Evolutionary conservation across 1,140 invertebrate genomes (phyloP), one percentile per base, ranked within the genome.

Genomic region (Planococcus citri): DNA sequence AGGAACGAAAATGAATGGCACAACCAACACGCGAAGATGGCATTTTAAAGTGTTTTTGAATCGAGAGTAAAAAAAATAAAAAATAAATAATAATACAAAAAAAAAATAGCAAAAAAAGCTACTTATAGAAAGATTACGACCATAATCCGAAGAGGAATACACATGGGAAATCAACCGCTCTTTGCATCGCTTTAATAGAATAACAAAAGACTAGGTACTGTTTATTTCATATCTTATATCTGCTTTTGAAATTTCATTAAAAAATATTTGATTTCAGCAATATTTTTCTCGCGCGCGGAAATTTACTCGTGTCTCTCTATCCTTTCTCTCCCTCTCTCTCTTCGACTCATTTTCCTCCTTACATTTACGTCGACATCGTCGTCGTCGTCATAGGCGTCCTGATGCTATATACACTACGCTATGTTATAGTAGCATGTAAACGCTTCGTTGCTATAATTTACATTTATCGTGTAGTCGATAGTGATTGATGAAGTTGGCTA

Each of bases 171-270:
- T 51, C 41, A 51, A 51, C 41, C 41, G 41, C 41, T 14, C 41
- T 51, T 51, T n/a, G 41, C 41, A n/a, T 51, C 17, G 41, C 41
- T 51, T 51, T 51, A 51, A 51, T 51, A 51, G 41, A 51, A 51
- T 51, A 51, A 51, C 41, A 51, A 51, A 51, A 51, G 41, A 51
- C 41, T 51, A n/a, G n/a, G n/a, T n/a, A 51, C 41, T 51, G 41
- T 51, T 51, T 51, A 51, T 51, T 51, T 51, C 41, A 51, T 51
- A 51, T 51, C 41, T 51, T 51, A 51, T 20, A 51, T 51, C 41
- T 51, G 41, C n/a, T 2, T 51, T 20, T 14, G 41, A 51, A 51
- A 51, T 51, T 51, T 4, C 41, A 51, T 51, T 8, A 14, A 51
- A 51, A 51, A 51, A 51, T 51, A 51, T 51, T 51, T 51, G 41